Conservation (phyloP, 2,797 vertebrate species). For the Gadopsis bispinosus region DNA sequence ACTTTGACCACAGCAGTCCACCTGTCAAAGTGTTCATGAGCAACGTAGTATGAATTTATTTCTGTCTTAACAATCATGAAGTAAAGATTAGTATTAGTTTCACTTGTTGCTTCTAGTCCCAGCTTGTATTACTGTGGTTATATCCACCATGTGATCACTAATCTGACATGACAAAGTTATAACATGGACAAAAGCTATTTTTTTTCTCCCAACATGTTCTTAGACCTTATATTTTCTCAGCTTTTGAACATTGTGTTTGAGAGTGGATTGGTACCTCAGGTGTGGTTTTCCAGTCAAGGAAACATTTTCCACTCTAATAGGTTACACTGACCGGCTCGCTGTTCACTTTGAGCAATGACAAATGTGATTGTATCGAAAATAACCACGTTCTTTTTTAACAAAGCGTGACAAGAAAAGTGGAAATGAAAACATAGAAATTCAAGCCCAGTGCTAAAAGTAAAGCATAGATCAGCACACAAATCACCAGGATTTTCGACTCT, state of each 20-base stretch:
- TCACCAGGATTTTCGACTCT: slow-evolving; percentile 16
- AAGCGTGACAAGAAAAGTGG: slow-evolving; percentile 61
- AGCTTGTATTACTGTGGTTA: slow-evolving; percentile 47
- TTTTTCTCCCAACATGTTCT: slow-evolving; percentile 38
- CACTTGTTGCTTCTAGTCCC: slow-evolving; percentile 43
- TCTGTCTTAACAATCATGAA: slow-evolving; percentile 41
- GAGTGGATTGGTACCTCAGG: slow-evolving; percentile 53
- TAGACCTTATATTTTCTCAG: slow-evolving; percentile 49
- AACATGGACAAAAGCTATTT: slow-evolving; percentile 39
- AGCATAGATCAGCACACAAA: slow-evolving; percentile 11
- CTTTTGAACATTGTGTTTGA: slow-evolving; percentile 48
- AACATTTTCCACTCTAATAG: slow-evolving; percentile 70
- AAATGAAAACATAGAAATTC: slow-evolving; percentile 42
- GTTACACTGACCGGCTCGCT: slow-evolving; percentile 55
- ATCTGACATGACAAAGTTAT: slow-evolving; percentile 39
- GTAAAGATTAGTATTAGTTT: slow-evolving; percentile 47
- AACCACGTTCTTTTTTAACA: slow-evolving; percentile 58
- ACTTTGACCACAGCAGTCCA: slow-evolving; percentile 14
- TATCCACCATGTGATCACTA: slow-evolving; percentile 27
- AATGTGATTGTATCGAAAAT: slow-evolving; percentile 66
- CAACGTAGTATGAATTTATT: slow-evolving; percentile 40
- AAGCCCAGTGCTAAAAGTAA: slow-evolving; percentile 5
- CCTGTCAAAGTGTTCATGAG: slow-evolving; percentile 29
- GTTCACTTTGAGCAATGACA: slow-evolving; percentile 63
- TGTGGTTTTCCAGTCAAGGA: slow-evolving; percentile 70